phyloP scores from a whole-genome alignment of 2,113 vertebrate species.

The Eidolon helvum region DNA sequence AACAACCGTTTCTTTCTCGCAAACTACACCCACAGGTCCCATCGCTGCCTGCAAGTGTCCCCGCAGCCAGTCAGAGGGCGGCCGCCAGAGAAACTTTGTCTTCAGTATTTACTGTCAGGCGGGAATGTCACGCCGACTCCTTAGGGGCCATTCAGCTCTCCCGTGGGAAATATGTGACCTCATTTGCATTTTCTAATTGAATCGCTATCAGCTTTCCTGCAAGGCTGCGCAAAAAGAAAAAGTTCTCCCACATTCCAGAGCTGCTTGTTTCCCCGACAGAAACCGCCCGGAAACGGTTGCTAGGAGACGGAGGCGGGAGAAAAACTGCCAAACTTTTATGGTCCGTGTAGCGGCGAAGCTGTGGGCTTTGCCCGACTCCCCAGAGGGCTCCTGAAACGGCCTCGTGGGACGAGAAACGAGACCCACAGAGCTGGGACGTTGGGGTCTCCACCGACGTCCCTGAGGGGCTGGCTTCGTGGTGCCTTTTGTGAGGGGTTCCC shows the following conservation, averaged over 20 bases:
- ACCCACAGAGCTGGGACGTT: neutral
- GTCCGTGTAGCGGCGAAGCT: conserved; percentile 22
- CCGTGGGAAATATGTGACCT: conserved; percentile 81
- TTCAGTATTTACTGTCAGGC: conserved; percentile 77
- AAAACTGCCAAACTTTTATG: neutral
- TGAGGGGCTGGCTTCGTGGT: neutral
- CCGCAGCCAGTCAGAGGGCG: conserved; percentile 52
- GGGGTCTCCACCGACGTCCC: neutral
- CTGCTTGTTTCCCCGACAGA: conserved; percentile 39
- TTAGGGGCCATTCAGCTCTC: conserved; percentile 74
- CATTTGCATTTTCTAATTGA: conserved; percentile 91
- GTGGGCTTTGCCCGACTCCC: neutral
- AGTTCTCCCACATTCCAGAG: conserved; percentile 60
- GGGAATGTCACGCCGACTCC: conserved; percentile 61
- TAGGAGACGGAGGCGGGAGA: neutral
- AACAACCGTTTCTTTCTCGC: conserved; percentile 30
- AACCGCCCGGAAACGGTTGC: conserved; percentile 35
- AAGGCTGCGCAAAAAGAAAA: conserved; percentile 81
- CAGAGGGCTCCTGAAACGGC: neutral
- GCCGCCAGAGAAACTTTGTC: conserved; percentile 53
- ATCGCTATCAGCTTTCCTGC: conserved; percentile 87
- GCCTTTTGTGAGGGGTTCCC: neutral
- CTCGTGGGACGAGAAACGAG: accelerated
- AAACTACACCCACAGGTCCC: conserved; percentile 63
- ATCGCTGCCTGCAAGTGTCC: neutral